Evolutionary conservation across 2,888 invertebrate species (phyloP).

Genomic region (Caenorhabditis afra): DNA sequence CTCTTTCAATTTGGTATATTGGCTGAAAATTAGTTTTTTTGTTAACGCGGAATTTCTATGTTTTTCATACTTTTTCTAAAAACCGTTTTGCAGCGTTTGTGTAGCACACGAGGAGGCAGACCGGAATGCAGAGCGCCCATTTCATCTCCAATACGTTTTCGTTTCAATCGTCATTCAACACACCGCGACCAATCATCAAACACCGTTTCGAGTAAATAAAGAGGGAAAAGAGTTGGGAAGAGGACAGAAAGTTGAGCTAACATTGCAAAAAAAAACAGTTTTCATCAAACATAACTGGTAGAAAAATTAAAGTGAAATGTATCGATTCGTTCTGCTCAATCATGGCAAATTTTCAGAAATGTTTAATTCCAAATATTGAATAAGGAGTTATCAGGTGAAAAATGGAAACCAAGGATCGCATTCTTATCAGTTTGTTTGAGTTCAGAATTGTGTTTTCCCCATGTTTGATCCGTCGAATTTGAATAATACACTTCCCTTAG

Average conservation of each 20-base stretch:
- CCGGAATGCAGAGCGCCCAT: constrained; percentile 6
- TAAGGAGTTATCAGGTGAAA: too few species aligned
- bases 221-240: constrained; percentile 12
- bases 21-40: constrained; percentile 2
- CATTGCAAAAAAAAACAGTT: neutral
- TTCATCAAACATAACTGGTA: constrained; percentile 9
- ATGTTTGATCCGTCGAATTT: too few species aligned
- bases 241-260: constrained; percentile 12
- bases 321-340: too few species aligned
- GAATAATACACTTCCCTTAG: constrained; percentile 10
- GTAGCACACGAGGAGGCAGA: neutral
- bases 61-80: neutral
- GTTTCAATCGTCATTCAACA: constrained; percentile 3
- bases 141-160: constrained; percentile 31
- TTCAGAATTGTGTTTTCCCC: too few species aligned
- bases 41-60: neutral
- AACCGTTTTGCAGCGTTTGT: neutral
- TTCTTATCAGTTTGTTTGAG: constrained; percentile 8
- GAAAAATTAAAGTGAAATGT: too few species aligned
- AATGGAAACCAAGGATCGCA: too few species aligned
- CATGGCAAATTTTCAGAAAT: too few species aligned
- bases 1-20: constrained; percentile 3
- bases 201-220: constrained; percentile 42
- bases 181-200: constrained; percentile 25
- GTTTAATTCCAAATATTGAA: too few species aligned